Evolutionary conservation across 2,888 invertebrate species (phyloP).

Genomic region (Atrina japonica): DNA sequence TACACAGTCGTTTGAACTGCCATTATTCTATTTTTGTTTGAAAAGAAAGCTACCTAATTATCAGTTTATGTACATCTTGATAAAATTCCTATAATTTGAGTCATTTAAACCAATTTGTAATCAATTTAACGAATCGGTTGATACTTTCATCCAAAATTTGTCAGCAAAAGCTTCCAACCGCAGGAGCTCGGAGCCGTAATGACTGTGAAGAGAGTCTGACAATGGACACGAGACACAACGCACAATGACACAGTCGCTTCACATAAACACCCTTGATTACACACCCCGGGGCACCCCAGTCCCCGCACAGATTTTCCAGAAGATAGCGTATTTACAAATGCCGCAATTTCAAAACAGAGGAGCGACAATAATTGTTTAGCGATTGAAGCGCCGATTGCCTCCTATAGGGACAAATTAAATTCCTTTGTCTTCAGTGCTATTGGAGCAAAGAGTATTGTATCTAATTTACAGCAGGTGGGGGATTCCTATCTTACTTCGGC

Average conservation of each 20-base stretch:
- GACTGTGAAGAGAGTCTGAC: slow-evolving; percentile 21
- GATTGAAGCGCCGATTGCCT: slow-evolving; percentile 20
- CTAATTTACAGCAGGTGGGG: slow-evolving; percentile 34
- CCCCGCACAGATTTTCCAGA: slow-evolving; percentile 27
- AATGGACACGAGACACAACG: slow-evolving; percentile 11
- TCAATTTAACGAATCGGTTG: slow-evolving; percentile 41
- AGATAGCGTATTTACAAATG: slow-evolving; percentile 38
- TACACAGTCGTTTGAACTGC: slow-evolving; percentile 8
- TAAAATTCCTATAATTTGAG: slow-evolving; percentile 31
- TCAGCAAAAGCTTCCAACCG: slow-evolving; percentile 26
- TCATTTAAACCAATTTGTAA: slow-evolving; percentile 41
- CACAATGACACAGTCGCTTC: slow-evolving; percentile 28
- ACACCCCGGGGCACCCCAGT: slow-evolving; percentile 25
- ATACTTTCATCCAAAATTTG: slow-evolving; percentile 33
- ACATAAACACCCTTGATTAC: slow-evolving; percentile 33
- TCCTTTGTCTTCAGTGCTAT: slow-evolving; percentile 18
- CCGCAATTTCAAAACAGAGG: slow-evolving; percentile 36
- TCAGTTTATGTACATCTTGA: slow-evolving; percentile 28
- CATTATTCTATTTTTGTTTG: not conserved
- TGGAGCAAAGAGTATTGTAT: slow-evolving; percentile 22
- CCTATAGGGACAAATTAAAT: slow-evolving; percentile 7
- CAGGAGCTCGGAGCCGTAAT: slow-evolving; percentile 29
- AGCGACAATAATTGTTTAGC: slow-evolving; percentile 36
- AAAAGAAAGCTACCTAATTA: slow-evolving; percentile 7
- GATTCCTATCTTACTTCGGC: slow-evolving; percentile 1